Conservation (phyloP, 1,140 invertebrate genomes). For the Lordiphosa collinella region DNA sequence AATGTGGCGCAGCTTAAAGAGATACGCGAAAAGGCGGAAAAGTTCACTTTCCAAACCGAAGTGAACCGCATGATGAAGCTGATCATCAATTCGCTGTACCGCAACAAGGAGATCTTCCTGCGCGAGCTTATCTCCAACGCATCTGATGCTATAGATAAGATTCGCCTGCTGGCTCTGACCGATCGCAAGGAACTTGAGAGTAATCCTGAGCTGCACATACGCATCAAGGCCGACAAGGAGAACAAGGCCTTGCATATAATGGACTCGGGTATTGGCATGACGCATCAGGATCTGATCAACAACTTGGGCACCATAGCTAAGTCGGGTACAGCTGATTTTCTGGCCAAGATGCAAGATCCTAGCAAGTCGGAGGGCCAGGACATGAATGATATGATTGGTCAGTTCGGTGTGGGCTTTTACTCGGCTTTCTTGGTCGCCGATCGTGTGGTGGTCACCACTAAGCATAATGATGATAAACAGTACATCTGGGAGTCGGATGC, state of each 20-base stretch:
- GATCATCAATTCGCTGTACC: conserved; percentile 98
- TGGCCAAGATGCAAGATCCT: conserved; percentile 94
- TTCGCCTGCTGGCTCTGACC: conserved; percentile 94
- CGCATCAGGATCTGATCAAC: conserved; percentile 94
- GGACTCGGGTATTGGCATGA: conserved; percentile 99
- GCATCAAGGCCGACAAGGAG: conserved; percentile 98
- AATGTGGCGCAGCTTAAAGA: conserved; percentile 97
- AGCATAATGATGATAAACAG: conserved; percentile 97
- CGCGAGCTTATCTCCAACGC: conserved; percentile 98
- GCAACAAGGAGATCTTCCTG: conserved; percentile 99
- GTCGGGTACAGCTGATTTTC: conserved; percentile 99
- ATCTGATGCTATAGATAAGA: conserved; percentile 97
- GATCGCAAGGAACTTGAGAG: conserved; percentile 88
- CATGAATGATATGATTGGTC: conserved; percentile 93
- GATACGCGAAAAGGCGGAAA: conserved; percentile 93
- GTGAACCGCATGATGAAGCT: conserved; percentile 99
- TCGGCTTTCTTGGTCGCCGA: conserved; percentile 97
- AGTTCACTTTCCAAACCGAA: conserved; percentile 96
- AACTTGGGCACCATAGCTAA: conserved; percentile 99
- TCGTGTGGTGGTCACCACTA: conserved; percentile 94
- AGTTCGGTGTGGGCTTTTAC: conserved; percentile 99
- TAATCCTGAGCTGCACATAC: conserved; percentile 92
- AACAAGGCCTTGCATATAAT: conserved; percentile 95
- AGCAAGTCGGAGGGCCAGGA: conserved; percentile 80
- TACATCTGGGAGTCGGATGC: conserved; percentile 99